Percentiles rank a stretch among this genome's conserved stretches.
phyloP scores from a whole-genome alignment of 2,888 invertebrate species.

The Drosophila merina region DNA sequence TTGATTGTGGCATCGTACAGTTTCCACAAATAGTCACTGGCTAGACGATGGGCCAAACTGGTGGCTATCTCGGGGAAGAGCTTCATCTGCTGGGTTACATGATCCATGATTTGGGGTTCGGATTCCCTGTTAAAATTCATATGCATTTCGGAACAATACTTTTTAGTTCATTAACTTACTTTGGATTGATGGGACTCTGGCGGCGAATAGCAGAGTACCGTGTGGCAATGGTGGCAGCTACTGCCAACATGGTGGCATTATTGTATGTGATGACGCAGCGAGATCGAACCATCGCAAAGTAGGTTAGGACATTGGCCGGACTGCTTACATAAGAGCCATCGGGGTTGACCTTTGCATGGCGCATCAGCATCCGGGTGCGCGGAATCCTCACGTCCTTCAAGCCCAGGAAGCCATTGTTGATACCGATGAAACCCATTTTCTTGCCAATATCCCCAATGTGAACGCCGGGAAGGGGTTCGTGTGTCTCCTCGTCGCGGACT shows the following conservation, averaged over 20 bases:
- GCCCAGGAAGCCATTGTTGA: slow-evolving; percentile 96
- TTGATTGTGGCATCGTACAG: slow-evolving; percentile 91
- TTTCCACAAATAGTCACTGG: slow-evolving; percentile 90
- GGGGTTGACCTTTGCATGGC: slow-evolving; percentile 94
- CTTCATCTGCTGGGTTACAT: slow-evolving; percentile 96
- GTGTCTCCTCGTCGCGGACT: slow-evolving; percentile 94
- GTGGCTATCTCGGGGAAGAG: slow-evolving; percentile 93
- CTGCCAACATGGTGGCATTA: slow-evolving; percentile 88
- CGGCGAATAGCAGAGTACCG: slow-evolving; percentile 95
- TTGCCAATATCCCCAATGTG: slow-evolving; percentile 97
- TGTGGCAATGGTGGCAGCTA: slow-evolving; percentile 94
- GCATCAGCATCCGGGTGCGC: slow-evolving; percentile 95
- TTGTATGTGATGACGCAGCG: slow-evolving; percentile 92
- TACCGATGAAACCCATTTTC: slow-evolving; percentile 95
- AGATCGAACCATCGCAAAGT: slow-evolving; percentile 95
- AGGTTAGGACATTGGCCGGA: slow-evolving; percentile 91
- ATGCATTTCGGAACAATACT: no score
- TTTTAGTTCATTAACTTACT: slow-evolving; percentile 84
- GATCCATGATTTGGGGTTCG: slow-evolving; percentile 94
- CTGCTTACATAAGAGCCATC: slow-evolving; percentile 94
- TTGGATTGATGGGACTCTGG: slow-evolving; percentile 93
- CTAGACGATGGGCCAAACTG: slow-evolving; percentile 90
- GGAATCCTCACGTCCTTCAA: slow-evolving; percentile 95
- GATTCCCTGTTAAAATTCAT: no score
- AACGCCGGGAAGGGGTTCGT: slow-evolving; percentile 93